A percentile compares a stretch with the other conserved stretches of the same genome.
phyloP scores from a whole-genome alignment of 2,113 vertebrate species.

The Kryptolebias marmoratus region DNA sequence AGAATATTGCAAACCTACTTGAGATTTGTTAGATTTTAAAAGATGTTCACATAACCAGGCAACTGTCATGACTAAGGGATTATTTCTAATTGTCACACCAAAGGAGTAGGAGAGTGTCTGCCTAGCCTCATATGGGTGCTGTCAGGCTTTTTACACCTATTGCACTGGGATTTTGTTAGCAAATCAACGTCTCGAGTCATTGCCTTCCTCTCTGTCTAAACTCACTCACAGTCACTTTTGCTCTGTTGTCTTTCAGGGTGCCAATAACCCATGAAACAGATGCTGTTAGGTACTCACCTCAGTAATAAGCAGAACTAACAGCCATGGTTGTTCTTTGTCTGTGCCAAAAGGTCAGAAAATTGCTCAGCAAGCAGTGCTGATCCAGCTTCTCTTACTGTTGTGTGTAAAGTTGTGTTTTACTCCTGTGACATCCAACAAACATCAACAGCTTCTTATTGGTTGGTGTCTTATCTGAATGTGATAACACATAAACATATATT shows the following conservation, averaged over 20 bases:
- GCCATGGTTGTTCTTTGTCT: slow-evolving; percentile 23
- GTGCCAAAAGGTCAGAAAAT: slow-evolving; percentile 24
- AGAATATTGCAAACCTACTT: no score
- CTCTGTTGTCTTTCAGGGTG: slow-evolving; percentile 19
- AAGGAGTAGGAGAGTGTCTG: fast-evolving
- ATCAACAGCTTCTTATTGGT: background rate
- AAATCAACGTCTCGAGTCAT: slow-evolving; percentile 10
- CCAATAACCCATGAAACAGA: slow-evolving; percentile 34
- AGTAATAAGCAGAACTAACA: slow-evolving; percentile 41
- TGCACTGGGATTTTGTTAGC: background rate
- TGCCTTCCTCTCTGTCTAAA: slow-evolving; percentile 12
- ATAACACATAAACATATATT: background rate
- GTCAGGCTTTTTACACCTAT: background rate
- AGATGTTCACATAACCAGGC: no score
- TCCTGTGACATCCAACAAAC: background rate
- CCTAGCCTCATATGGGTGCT: background rate
- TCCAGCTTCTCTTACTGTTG: slow-evolving; percentile 7
- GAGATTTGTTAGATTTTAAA: no score
- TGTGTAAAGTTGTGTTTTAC: slow-evolving; percentile 4
- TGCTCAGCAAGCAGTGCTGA: slow-evolving; percentile 9
- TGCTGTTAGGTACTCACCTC: slow-evolving; percentile 10
- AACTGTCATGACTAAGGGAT: no score
- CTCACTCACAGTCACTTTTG: slow-evolving; percentile 17
- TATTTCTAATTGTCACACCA: no score
- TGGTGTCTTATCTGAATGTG: no score